Conservation (phyloP, 2,888 invertebrate species). For the Chrysopilus asiliformis region DNA sequence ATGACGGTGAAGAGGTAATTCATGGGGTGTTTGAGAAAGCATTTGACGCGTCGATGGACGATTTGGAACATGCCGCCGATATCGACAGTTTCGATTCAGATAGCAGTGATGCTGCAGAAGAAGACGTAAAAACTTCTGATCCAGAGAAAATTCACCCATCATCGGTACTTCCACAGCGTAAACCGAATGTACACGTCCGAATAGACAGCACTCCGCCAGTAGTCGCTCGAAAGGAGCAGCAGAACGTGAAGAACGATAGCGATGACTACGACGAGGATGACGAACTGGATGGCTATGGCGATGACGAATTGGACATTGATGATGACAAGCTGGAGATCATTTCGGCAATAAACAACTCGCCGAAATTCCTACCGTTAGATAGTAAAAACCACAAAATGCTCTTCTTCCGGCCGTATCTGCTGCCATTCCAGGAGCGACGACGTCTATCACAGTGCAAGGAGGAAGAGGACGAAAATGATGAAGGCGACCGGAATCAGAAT, state of each 20-base stretch:
- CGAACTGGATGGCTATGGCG: slow-evolving; percentile 17
- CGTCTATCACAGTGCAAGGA: slow-evolving; percentile 71
- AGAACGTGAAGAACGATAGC: slow-evolving; percentile 14
- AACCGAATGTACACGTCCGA: slow-evolving; percentile 1
- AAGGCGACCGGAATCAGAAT: slow-evolving; percentile 15
- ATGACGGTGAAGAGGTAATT: no score
- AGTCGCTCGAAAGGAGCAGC: slow-evolving; percentile 8
- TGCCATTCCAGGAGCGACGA: slow-evolving; percentile 45
- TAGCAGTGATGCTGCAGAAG: slow-evolving; percentile 9
- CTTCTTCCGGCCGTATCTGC: slow-evolving; percentile 31
- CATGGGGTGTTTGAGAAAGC: no score
- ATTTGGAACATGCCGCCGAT: slow-evolving; percentile 26
- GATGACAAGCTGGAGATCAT: slow-evolving; percentile 16
- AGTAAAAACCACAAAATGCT: slow-evolving; percentile 18
- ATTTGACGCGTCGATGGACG: slow-evolving; percentile 33
- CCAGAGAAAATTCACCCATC: no score
- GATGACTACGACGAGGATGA: slow-evolving; percentile 24
- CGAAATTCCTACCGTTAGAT: slow-evolving; percentile 18
- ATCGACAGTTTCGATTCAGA: slow-evolving; percentile 28
- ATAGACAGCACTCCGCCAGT: background rate
- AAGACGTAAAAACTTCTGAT: slow-evolving; percentile 5
- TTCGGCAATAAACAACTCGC: slow-evolving; percentile 18
- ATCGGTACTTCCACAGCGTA: background rate
- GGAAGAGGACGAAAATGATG: slow-evolving; percentile 63
- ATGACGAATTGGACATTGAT: slow-evolving; percentile 15